Conservation (phyloP, 2,888 invertebrate genomes). For the Idaea aversata region DNA sequence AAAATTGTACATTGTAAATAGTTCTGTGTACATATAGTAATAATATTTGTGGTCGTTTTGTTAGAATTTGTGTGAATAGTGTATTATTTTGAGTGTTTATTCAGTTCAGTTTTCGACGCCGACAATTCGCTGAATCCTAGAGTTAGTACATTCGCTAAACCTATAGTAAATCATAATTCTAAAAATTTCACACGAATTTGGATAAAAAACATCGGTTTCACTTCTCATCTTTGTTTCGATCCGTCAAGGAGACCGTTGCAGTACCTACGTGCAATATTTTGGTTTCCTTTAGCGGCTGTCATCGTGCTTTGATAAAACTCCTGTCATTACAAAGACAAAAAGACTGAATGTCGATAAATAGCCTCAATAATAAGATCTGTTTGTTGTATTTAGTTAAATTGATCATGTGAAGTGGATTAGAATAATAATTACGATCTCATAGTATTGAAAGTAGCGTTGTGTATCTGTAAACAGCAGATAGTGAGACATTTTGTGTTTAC, state of each 20-base stretch:
- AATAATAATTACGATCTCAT: slow-evolving; percentile 41
- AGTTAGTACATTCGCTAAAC: slow-evolving; percentile 71
- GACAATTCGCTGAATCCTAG: slow-evolving; percentile 69
- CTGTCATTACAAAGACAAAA: slow-evolving; percentile 72
- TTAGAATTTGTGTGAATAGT: slow-evolving; percentile 82
- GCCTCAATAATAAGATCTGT: slow-evolving; percentile 44
- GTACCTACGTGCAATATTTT: slow-evolving; percentile 74
- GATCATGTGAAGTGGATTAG: slow-evolving; percentile 61
- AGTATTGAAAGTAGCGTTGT: slow-evolving; percentile 43
- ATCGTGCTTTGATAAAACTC: slow-evolving; percentile 65
- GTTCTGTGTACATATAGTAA: slow-evolving; percentile 86
- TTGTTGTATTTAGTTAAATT: slow-evolving; percentile 42
- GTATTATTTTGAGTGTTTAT: slow-evolving; percentile 81
- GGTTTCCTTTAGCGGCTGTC: slow-evolving; percentile 75
- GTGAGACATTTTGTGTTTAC: slow-evolving; percentile 63
- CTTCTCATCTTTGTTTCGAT: slow-evolving; percentile 78
- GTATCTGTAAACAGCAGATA: slow-evolving; percentile 46
- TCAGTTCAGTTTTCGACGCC: slow-evolving; percentile 83
- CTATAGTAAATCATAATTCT: slow-evolving; percentile 49
- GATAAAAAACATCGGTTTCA: slow-evolving; percentile 48
- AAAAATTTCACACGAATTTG: slow-evolving; percentile 38
- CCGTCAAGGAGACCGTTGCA: slow-evolving; percentile 77
- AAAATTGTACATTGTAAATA: slow-evolving; percentile 87
- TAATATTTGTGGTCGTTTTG: slow-evolving; percentile 84
- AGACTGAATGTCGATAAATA: slow-evolving; percentile 53